These are phyloP conservation scores for Xenus cinereus DNA, from an alignment of 2,113 vertebrate genomes.

Conservation along the genomic window DNA sequence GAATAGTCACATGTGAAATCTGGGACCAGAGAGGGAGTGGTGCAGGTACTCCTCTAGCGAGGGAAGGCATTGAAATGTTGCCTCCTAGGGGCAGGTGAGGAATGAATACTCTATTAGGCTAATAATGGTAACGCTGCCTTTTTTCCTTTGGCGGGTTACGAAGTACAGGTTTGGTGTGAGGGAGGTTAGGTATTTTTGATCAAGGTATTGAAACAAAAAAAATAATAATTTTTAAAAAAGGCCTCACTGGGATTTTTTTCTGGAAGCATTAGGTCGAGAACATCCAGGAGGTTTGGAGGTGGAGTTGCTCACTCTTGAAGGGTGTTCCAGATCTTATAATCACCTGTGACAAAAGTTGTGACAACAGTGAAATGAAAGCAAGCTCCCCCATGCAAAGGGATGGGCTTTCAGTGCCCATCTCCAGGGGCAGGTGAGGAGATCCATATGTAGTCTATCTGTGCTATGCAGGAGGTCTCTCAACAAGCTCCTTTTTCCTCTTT, in stretches of 20 bases:
- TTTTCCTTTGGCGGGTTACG: neutral
- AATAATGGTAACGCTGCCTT: neutral
- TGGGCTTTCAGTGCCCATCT: neutral
- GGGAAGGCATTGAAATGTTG: neutral
- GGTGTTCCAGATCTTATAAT: neutral
- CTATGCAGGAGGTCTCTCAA: neutral
- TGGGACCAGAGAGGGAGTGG: neutral
- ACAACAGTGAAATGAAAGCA: neutral
- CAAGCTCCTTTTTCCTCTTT: neutral
- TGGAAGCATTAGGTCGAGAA: neutral
- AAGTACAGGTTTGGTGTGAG: accelerated
- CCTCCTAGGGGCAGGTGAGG: neutral
- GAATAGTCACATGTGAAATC: neutral
- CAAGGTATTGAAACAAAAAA: neutral
- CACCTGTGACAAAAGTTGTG: neutral
- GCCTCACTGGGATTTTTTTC: neutral
- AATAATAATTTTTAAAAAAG: neutral
- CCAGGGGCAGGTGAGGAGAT: neutral
- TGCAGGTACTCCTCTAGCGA: neutral
- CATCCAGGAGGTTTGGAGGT: neutral
- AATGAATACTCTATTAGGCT: neutral
- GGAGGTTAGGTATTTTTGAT: neutral
- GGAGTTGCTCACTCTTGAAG: neutral
- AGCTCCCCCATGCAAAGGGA: neutral
- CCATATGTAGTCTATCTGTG: neutral